Evolutionary conservation across 1,140 invertebrate species (phyloP).

Genomic region (Saccostrea glomerata): DNA sequence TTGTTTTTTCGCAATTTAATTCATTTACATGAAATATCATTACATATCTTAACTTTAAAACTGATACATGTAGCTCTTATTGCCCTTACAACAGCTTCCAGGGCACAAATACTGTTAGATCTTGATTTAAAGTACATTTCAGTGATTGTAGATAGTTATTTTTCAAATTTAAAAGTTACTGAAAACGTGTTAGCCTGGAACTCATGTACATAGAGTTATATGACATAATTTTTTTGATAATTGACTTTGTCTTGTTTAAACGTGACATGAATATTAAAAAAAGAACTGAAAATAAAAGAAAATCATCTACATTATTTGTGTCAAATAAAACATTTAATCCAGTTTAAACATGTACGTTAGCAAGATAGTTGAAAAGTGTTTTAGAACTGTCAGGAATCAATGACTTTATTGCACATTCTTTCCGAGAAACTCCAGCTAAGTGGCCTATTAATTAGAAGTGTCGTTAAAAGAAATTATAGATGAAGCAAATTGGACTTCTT

Average conservation of each 20-base stretch:
- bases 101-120: conserved; percentile 46
- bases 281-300: conserved; percentile 42
- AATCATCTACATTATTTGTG: conserved; percentile 28
- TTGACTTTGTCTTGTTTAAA: conserved; percentile 22
- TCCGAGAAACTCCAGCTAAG: too few relatives aligned
- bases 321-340: too few relatives aligned
- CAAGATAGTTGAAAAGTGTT: too few relatives aligned
- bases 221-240: neutral
- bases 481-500: too few relatives aligned
- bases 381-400: too few relatives aligned
- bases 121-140: conserved; percentile 46
- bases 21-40: conserved; percentile 7
- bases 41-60: conserved; percentile 55
- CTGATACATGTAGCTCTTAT: conserved; percentile 41
- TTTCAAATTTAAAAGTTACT: conserved; percentile 33
- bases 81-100: conserved; percentile 48
- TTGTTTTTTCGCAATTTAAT: conserved; percentile 38
- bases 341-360: too few relatives aligned
- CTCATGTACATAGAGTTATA: too few relatives aligned
- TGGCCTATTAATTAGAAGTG: too few relatives aligned
- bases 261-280: conserved; percentile 42
- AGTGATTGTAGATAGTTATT: neutral
- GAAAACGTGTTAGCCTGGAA: conserved; percentile 41
- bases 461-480: too few relatives aligned
- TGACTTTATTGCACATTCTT: too few relatives aligned